Base-by-base conservation (phyloP, 2,888 invertebrate genomes). In the Abrostola triplasia region DNA sequence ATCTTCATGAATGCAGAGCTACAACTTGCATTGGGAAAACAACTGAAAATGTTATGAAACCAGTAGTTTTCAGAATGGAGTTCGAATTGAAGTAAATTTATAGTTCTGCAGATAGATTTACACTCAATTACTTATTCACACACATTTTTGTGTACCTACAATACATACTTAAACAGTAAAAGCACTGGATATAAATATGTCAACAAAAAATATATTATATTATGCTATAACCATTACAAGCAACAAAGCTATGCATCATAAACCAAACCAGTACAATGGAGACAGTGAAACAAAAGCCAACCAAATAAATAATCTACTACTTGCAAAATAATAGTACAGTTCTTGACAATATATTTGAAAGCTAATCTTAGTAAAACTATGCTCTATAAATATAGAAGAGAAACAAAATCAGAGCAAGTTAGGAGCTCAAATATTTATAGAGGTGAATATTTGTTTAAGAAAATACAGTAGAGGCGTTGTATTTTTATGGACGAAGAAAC, bases 281-380 rank as follows among this genome's bases (percentile, higher is more conserved):
- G 40, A n/a, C 66, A 44, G 49, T 53, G n/a, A 57, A 72, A 56
- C 53, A 53, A 53, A 48, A 53, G 58, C 50, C 65, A 51, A 54
- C 57, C 53, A 37, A 42, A 64, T 55, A 65, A 51, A 71, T 59
- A 56, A 70, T 50, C 5, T 12, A 10, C 9, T 11, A 12, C 38
- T 5, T 12, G 12, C 10, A 6, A 6, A 53, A 44, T 49, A 53
- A 35, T 37, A 66, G 41, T 13, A 13, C 13, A 47, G 8, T 24
- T 53, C 41, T 54, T 36, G 24, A 36, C 9, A 36, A 13, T 36
- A 24, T n/a, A 5, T 35, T 36, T 59, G 47, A 24, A 9, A 47
- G 24, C 44, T 47, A 8, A 47, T 9, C 9, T 13, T 7, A 44
- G 13, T 5, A 47, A 24, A 47, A 24, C 24, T 24, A 24, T 24